A percentile compares a stretch with the other conserved stretches of the same genome.
Conservation (phyloP, 2,888 invertebrate genomes). For the Hypsopygia costalis region DNA sequence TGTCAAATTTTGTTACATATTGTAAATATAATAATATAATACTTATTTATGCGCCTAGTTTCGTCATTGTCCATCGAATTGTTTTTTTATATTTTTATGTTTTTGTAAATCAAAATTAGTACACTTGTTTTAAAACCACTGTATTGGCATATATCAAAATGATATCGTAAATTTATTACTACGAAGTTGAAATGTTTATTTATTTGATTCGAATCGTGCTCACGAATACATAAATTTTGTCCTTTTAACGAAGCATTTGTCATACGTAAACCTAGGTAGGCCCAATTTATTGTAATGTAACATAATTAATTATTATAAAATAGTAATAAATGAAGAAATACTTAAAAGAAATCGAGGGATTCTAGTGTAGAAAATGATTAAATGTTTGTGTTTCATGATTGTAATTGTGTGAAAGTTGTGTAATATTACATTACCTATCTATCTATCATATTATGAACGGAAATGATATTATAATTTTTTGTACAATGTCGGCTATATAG, state of each 20-base stretch:
- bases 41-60: constrained; percentile 39
- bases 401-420: constrained; percentile 73
- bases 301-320: constrained; percentile 64
- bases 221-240: constrained; percentile 71
- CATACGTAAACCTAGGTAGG: constrained; percentile 78
- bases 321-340: constrained; percentile 66
- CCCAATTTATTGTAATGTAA: constrained; percentile 77
- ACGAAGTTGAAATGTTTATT: constrained; percentile 52
- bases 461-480: constrained; percentile 75
- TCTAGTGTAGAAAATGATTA: constrained; percentile 66
- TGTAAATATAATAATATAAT: constrained; percentile 56
- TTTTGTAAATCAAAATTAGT: constrained; percentile 41
- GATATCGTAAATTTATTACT: constrained; percentile 45
- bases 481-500: constrained; percentile 79
- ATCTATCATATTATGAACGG: constrained; percentile 50
- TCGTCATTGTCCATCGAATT: constrained; percentile 10
- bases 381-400: constrained; percentile 77
- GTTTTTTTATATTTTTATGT: constrained; percentile 21
- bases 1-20: constrained; percentile 52
- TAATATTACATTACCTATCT: constrained; percentile 68
- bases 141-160: constrained; percentile 33
- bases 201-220: constrained; percentile 64
- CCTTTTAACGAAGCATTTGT: constrained; percentile 66
- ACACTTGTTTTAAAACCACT: constrained; percentile 56
- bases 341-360: constrained; percentile 67